Conservation (phyloP, 2,797 vertebrate genomes). For the Sebastes minor region DNA sequence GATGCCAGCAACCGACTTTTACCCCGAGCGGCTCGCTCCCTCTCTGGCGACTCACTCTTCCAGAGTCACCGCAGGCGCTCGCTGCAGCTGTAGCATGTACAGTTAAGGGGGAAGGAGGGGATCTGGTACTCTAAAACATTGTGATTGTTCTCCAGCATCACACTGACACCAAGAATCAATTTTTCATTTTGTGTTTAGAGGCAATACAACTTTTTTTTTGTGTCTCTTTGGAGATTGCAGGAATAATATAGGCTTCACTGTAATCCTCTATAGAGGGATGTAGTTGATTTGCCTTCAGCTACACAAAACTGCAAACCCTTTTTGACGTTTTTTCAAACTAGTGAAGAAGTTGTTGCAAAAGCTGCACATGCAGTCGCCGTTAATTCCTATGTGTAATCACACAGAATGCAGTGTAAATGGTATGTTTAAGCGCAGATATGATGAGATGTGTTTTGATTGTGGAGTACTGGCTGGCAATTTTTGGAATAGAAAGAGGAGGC, state of each 20-base stretch:
- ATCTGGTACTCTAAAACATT: conserved; percentile 36
- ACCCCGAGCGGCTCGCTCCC: conserved; percentile 13
- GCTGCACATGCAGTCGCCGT: conserved; percentile 1
- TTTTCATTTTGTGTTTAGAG: conserved; percentile 61
- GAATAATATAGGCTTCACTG: conserved; percentile 40
- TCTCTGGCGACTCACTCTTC: conserved; percentile 38
- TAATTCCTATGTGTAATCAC: conserved; percentile 26
- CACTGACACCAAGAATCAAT: conserved; percentile 60
- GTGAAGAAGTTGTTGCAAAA: not conserved
- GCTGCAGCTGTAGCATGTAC: conserved; percentile 37
- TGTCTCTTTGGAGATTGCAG: conserved; percentile 43
- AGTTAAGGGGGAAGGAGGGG: conserved; percentile 35
- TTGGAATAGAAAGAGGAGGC: conserved; percentile 48
- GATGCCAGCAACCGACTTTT: conserved; percentile 50
- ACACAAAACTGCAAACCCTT: conserved; percentile 16
- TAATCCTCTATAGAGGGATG: conserved; percentile 4
- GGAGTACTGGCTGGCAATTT: conserved; percentile 48
- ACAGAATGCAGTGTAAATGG: conserved; percentile 32
- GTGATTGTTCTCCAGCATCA: conserved; percentile 53
- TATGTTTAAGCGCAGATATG: conserved; percentile 38
- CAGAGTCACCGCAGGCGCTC: conserved; percentile 50
- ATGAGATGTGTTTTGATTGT: conserved; percentile 60
- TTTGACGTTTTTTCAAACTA: conserved; percentile 21
- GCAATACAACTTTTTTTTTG: conserved; percentile 41
- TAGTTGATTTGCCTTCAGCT: conserved; percentile 42